phyloP scores from a whole-genome alignment of 2,113 vertebrate genomes.

The Gobio gobio region DNA sequence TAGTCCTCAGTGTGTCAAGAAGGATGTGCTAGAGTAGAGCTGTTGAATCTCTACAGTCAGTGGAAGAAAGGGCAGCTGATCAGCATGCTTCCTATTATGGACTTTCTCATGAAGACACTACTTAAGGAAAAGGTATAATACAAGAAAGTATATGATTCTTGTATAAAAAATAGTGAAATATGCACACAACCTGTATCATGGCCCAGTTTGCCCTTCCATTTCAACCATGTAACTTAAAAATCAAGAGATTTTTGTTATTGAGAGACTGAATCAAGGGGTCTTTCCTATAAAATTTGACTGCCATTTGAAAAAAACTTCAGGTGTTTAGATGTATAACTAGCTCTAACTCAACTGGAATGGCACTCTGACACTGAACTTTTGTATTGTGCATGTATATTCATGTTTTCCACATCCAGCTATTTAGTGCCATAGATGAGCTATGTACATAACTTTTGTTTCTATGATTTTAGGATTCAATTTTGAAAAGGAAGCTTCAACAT shows the following conservation, averaged over 20 bases:
- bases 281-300: neutral
- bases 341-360: neutral
- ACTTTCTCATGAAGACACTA: slow-evolving; percentile 46
- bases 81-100: slow-evolving; percentile 53
- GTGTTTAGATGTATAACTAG: neutral
- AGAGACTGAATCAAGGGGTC: neutral
- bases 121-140: slow-evolving; percentile 15
- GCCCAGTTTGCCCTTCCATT: neutral
- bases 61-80: slow-evolving; percentile 46
- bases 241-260: neutral
- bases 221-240: neutral
- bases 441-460: neutral
- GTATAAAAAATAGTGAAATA: neutral
- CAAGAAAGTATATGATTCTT: neutral
- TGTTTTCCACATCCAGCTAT: neutral
- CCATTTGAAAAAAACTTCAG: neutral
- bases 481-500: neutral
- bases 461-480: neutral
- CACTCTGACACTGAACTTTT: neutral
- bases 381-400: neutral
- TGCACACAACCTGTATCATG: neutral
- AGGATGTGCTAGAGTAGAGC: neutral
- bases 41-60: slow-evolving; percentile 29
- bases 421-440: neutral
- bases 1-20: slow-evolving; percentile 31